Percentiles rank a stretch among this genome's conserved stretches.
Conservation (phyloP, 1,140 invertebrate genomes). For the Ceratina japonica region DNA sequence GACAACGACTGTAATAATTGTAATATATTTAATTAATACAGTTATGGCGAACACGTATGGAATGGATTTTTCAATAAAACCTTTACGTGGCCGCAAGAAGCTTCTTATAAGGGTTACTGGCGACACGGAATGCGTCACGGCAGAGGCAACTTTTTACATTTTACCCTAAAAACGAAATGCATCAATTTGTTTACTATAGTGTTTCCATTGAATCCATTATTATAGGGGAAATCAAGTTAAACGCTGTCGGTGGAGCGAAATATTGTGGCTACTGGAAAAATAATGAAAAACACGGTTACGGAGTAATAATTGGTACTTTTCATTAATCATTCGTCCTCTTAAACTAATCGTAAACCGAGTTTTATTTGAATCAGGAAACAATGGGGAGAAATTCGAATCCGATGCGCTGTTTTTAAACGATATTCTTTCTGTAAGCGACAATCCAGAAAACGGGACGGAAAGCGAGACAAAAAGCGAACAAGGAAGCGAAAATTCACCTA, state of each 20-base stretch:
- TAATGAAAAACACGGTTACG: conserved; percentile 81
- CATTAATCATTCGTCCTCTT: not conserved
- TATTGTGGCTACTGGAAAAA: conserved; percentile 80
- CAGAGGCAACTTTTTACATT: conserved; percentile 67
- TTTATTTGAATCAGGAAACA: conserved; percentile 57
- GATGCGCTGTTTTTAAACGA: conserved; percentile 79
- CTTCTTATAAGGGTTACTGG: conserved; percentile 81
- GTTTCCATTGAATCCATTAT: not conserved
- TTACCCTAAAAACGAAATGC: not conserved
- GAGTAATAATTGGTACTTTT: conserved; percentile 76
- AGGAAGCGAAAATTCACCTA: conserved; percentile 3
- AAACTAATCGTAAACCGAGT: too few relatives aligned
- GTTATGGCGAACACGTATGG: conserved; percentile 81
- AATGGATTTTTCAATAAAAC: conserved; percentile 78
- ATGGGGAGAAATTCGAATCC: conserved; percentile 77
- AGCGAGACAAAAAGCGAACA: not conserved
- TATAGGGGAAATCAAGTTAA: conserved; percentile 76
- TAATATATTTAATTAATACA: conserved; percentile 27
- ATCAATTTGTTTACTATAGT: not conserved
- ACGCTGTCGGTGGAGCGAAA: conserved; percentile 78
- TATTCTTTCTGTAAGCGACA: conserved; percentile 67
- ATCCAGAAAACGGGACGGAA: too few relatives aligned
- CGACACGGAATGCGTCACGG: conserved; percentile 77
- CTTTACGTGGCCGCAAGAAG: conserved; percentile 77
- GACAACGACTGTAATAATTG: not conserved